Percentiles rank a stretch among this genome's conserved stretches.
phyloP scores from a whole-genome alignment of 2,113 vertebrate genomes.

The Nycticebus coucang region DNA sequence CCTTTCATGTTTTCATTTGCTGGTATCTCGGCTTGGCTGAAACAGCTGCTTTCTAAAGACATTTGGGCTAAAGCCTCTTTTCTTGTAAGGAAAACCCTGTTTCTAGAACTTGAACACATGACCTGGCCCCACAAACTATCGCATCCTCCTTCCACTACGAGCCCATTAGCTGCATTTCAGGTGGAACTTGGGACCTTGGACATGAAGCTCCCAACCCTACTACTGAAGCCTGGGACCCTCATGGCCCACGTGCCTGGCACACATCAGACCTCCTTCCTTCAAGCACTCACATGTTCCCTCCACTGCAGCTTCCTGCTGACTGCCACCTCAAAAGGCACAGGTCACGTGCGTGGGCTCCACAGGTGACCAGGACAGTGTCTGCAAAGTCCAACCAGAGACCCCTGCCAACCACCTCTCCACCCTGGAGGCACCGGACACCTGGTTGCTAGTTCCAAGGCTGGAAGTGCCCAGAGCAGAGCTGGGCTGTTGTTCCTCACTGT shows the following conservation, averaged over 20 bases:
- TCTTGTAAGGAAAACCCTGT: neutral
- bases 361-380: neutral
- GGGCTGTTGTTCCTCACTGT: fast-evolving
- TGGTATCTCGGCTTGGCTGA: neutral
- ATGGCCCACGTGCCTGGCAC: fast-evolving
- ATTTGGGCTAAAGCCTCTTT: neutral
- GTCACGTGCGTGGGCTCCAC: neutral
- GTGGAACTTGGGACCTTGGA: too few species aligned
- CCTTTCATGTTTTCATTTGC: neutral
- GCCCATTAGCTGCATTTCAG: neutral
- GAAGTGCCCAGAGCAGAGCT: neutral
- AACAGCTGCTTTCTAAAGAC: neutral
- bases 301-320: fast-evolving
- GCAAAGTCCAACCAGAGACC: neutral
- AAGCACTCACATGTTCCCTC: fast-evolving
- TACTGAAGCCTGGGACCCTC: fast-evolving
- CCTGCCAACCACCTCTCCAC: fast-evolving
- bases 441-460: too few species aligned
- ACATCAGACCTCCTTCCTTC: fast-evolving
- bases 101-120: neutral
- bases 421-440: fast-evolving
- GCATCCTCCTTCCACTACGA: neutral
- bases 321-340: neutral
- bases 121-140: neutral
- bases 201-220: fast-evolving